Evolutionary conservation across 2,113 vertebrate species (phyloP).

Genomic region (Nycticryphes semicollaris): DNA sequence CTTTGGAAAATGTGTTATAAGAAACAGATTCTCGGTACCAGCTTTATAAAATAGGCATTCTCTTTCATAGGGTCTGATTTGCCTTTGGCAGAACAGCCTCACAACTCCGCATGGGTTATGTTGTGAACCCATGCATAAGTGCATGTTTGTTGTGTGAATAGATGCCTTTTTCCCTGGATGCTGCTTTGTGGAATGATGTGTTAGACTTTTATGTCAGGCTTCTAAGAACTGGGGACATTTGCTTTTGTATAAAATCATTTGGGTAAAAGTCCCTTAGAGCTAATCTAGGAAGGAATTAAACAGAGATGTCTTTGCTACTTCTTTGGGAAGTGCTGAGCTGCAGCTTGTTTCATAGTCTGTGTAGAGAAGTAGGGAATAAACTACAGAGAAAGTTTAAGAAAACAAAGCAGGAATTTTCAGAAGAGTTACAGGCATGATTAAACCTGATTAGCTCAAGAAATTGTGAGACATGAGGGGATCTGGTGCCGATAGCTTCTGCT

Average conservation of each 20-base stretch:
- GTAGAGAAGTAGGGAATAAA: not conserved
- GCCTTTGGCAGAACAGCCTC: constrained; percentile 15
- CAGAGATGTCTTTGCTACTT: not conserved
- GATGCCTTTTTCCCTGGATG: constrained; percentile 17
- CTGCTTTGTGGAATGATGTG: constrained; percentile 3
- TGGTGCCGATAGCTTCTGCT: not conserved
- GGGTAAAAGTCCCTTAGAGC: not conserved
- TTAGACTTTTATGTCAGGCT: not conserved
- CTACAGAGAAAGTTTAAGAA: not conserved
- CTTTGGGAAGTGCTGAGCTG: not conserved
- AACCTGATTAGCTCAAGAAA: not conserved
- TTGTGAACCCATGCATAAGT: not conserved
- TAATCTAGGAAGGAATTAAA: not conserved
- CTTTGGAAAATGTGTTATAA: constrained; percentile 25
- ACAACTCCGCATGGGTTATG: not conserved
- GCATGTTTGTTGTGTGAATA: not conserved
- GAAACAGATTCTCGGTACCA: constrained; percentile 22
- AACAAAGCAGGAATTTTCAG: not conserved
- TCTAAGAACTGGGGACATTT: not conserved
- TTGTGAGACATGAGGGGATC: not conserved
- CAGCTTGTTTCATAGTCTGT: not conserved
- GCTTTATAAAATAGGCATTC: not conserved
- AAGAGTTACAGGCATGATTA: not conserved
- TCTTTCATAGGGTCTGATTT: constrained; percentile 10
- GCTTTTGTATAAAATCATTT: constrained; percentile 17